Conservation (phyloP, 2,113 vertebrate genomes). For the Etheostoma cragini region DNA sequence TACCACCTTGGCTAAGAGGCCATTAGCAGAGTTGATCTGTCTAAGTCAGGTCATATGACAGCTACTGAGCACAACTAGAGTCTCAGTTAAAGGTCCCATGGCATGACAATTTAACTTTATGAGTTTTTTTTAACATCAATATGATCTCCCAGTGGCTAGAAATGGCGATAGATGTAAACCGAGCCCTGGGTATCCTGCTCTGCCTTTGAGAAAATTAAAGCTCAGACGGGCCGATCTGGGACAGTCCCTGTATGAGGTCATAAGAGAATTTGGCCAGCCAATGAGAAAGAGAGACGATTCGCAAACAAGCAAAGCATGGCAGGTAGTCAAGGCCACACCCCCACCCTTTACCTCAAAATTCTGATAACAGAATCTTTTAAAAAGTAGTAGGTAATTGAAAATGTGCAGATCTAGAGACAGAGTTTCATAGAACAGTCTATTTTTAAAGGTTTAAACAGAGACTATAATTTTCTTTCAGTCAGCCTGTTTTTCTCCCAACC, state of each 20-base stretch:
- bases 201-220: too few species aligned
- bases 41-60: slow-evolving; percentile 21
- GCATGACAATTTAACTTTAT: too few species aligned
- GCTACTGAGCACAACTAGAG: neutral
- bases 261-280: too few species aligned
- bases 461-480: slow-evolving; percentile 41
- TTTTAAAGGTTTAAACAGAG: slow-evolving; percentile 31
- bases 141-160: too few species aligned
- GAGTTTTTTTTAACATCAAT: too few species aligned
- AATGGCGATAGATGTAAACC: too few species aligned
- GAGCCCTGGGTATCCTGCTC: too few species aligned
- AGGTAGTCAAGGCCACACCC: too few species aligned
- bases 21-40: neutral
- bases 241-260: too few species aligned
- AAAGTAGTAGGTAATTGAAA: slow-evolving; percentile 6
- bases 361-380: neutral
- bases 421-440: slow-evolving; percentile 27
- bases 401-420: slow-evolving; percentile 10
- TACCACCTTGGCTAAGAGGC: neutral
- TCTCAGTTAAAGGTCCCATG: neutral
- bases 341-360: neutral
- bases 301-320: too few species aligned
- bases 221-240: too few species aligned
- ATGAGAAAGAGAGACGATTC: too few species aligned
- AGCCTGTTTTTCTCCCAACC: slow-evolving; percentile 19